Conservation (phyloP, 1,140 invertebrate genomes). For the Scaptomyza hsui region DNA sequence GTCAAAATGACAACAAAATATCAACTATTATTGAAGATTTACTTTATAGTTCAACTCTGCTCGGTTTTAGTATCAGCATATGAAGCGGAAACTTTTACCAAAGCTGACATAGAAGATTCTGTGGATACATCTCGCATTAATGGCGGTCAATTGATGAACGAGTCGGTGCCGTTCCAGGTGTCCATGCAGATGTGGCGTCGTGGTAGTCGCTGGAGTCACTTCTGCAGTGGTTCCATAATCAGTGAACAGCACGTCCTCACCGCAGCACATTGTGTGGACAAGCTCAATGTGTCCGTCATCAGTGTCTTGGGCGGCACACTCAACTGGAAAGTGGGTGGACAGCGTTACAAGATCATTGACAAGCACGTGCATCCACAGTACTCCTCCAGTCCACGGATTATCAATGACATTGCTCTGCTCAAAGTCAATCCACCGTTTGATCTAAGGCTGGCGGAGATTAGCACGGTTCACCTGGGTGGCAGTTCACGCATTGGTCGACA, state of each 20-base stretch:
- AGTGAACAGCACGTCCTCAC: conserved; percentile 78
- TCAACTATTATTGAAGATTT: background rate
- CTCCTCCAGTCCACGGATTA: conserved; percentile 57
- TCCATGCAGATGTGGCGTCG: conserved; percentile 69
- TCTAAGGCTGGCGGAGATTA: conserved; percentile 47
- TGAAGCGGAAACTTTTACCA: background rate
- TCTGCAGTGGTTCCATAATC: conserved; percentile 83
- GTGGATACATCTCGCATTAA: conserved; percentile 51
- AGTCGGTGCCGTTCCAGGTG: conserved; percentile 75
- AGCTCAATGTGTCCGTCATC: conserved; percentile 68
- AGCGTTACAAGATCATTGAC: conserved; percentile 50
- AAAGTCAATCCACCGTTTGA: conserved; percentile 65
- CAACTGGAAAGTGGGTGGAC: conserved; percentile 84
- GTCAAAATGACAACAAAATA: conserved; percentile 18
- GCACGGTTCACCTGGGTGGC: conserved; percentile 53
- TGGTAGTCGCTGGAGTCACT: conserved; percentile 68
- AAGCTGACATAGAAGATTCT: background rate
- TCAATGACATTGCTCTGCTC: conserved; percentile 78
- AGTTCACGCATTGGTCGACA: conserved; percentile 58
- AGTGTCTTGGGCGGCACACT: conserved; percentile 84
- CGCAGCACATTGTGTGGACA: conserved; percentile 83
- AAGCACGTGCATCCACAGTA: conserved; percentile 73
- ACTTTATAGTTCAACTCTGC: background rate
- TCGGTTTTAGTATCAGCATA: background rate
- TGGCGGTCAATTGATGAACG: conserved; percentile 63